Percentiles rank a stretch among this genome's conserved stretches.
Conservation (phyloP, 1,140 invertebrate species). For the Drosophila kurseongensis region DNA sequence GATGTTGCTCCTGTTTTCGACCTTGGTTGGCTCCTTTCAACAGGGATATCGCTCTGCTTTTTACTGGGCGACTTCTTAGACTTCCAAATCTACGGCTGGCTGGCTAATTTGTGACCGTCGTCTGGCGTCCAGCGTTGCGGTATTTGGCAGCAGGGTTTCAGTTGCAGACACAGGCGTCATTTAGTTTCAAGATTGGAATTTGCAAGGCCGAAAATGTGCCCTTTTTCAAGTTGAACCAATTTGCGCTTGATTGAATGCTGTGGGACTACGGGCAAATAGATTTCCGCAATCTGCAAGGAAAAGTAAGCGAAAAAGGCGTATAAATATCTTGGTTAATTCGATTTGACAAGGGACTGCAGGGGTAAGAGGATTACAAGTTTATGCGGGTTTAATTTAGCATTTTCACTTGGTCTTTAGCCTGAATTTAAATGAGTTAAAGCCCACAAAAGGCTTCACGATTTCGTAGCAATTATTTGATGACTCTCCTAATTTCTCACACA, state of each 20-base stretch:
- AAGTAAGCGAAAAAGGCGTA: slow-evolving; percentile 18
- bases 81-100: slow-evolving; percentile 62
- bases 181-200: slow-evolving; percentile 65
- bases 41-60: slow-evolving; percentile 2
- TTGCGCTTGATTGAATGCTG: slow-evolving; percentile 49
- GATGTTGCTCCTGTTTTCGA: slow-evolving; percentile 25
- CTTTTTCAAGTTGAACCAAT: slow-evolving; percentile 39
- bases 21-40: slow-evolving; percentile 9
- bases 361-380: background rate
- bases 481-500: too few relatives aligned
- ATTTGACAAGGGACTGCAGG: slow-evolving; percentile 23
- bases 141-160: slow-evolving; percentile 61
- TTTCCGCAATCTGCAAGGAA: slow-evolving; percentile 33
- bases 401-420: background rate
- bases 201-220: slow-evolving; percentile 41
- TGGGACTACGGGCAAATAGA: slow-evolving; percentile 17
- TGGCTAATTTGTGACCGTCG: slow-evolving; percentile 77
- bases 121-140: slow-evolving; percentile 74
- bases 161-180: slow-evolving; percentile 75
- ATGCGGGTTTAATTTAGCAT: slow-evolving; percentile 1
- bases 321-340: slow-evolving; percentile 45
- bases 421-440: too few relatives aligned
- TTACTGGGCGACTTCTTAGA: slow-evolving; percentile 37
- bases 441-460: background rate
- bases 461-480: background rate